phyloP scores from a whole-genome alignment of 1,140 invertebrate genomes.

The Drosophila melanica region DNA sequence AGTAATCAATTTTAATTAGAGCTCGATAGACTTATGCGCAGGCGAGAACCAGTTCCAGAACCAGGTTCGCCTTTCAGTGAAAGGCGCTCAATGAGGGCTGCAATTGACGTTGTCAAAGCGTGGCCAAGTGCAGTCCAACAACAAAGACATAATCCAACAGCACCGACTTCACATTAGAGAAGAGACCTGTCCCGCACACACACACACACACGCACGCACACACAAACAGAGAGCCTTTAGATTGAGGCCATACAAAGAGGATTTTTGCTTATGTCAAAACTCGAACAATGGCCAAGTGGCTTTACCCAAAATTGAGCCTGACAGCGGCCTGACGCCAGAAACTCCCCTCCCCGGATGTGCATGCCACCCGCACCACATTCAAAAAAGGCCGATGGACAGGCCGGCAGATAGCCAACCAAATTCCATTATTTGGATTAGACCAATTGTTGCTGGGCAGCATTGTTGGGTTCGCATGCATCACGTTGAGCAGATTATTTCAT shows the following conservation, averaged over 20 bases:
- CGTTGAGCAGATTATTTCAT: constrained; percentile 14
- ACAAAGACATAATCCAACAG: constrained; percentile 62
- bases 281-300: constrained; percentile 75
- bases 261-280: constrained; percentile 80
- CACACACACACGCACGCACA: constrained; percentile 18
- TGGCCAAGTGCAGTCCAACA: constrained; percentile 39
- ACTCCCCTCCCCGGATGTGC: constrained; percentile 12
- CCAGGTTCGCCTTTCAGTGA: constrained; percentile 1
- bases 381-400: constrained; percentile 33
- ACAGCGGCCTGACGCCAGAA: constrained; percentile 47
- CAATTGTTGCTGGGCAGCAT: constrained; percentile 51
- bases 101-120: constrained; percentile 72
- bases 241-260: constrained; percentile 51
- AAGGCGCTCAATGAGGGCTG: constrained; percentile 38
- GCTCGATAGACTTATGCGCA: constrained; percentile 23
- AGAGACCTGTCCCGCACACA: constrained; percentile 35
- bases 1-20: constrained; percentile 82
- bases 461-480: constrained; percentile 13
- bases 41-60: neutral
- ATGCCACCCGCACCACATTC: neutral
- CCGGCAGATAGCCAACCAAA: constrained; percentile 37
- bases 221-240: constrained; percentile 5
- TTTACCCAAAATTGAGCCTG: constrained; percentile 72
- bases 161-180: constrained; percentile 42
- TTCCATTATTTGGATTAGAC: constrained; percentile 74